A percentile compares a stretch with the other conserved stretches of the same genome.
Evolutionary conservation across 2,113 vertebrate species (phyloP).

Genomic region (Hydropotes inermis): DNA sequence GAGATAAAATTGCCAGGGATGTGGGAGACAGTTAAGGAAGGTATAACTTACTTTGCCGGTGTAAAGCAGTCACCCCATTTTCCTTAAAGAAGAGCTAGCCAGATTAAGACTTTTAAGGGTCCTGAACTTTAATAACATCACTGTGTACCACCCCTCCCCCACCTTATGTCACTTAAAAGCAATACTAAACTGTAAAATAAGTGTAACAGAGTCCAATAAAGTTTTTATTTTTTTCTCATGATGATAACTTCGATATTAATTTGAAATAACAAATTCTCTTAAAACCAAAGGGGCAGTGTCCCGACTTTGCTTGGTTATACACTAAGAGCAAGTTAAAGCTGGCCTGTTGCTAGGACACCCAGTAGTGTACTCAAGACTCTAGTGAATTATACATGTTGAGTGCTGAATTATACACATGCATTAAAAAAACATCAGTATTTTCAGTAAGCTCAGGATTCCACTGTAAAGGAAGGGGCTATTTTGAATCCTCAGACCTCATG

Average conservation of each 20-base stretch:
- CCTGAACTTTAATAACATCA: background rate
- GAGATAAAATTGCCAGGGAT: background rate
- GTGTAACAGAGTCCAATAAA: constrained; percentile 57
- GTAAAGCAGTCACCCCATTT: background rate
- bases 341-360: background rate
- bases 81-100: background rate
- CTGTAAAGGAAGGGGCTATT: background rate
- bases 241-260: constrained; percentile 39
- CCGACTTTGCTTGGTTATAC: background rate
- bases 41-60: background rate
- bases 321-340: background rate
- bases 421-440: background rate
- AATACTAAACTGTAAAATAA: constrained; percentile 41
- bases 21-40: background rate
- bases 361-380: background rate
- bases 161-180: background rate
- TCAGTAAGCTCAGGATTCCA: background rate
- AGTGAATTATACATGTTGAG: background rate
- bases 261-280: constrained; percentile 23
- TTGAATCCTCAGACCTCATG: background rate
- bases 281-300: background rate
- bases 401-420: background rate
- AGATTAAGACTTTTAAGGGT: background rate
- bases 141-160: background rate
- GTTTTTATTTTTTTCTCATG: constrained; percentile 8